Evolutionary conservation across 2,113 vertebrate genomes (phyloP).

Genomic region (Channa maculata): DNA sequence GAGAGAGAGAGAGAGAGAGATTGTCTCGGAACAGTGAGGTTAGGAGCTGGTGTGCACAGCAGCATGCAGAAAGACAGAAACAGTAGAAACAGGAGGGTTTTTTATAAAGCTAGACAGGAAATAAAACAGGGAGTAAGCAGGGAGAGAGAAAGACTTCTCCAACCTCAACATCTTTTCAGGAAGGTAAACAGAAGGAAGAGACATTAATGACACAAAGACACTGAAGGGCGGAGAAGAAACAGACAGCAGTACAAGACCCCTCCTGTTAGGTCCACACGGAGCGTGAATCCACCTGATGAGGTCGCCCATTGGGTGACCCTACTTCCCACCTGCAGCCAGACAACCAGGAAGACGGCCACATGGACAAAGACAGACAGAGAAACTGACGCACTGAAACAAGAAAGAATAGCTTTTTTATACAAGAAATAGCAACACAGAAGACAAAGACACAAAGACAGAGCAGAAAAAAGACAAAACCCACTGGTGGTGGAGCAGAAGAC

Average conservation of each 20-base stretch:
- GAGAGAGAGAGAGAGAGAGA: background rate
- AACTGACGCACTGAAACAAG: slow-evolving; percentile 85
- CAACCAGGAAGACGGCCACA: slow-evolving; percentile 72
- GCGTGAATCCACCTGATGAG: slow-evolving; percentile 72
- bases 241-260: slow-evolving; percentile 73
- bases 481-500: slow-evolving; percentile 46
- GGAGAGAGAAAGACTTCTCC: slow-evolving; percentile 69
- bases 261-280: slow-evolving; percentile 71
- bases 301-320: slow-evolving; percentile 74
- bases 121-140: slow-evolving; percentile 63
- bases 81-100: slow-evolving; percentile 16
- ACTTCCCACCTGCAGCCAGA: slow-evolving; percentile 70
- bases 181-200: slow-evolving; percentile 53
- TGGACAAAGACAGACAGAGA: slow-evolving; percentile 82
- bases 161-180: slow-evolving; percentile 74
- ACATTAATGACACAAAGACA: slow-evolving; percentile 64
- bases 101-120: slow-evolving; percentile 29
- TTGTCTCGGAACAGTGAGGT: slow-evolving; percentile 26
- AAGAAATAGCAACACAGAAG: slow-evolving; percentile 72
- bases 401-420: slow-evolving; percentile 81
- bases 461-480: slow-evolving; percentile 44
- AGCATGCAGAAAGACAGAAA: slow-evolving; percentile 58
- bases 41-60: slow-evolving; percentile 42
- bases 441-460: slow-evolving; percentile 69
- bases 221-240: slow-evolving; percentile 39